phyloP scores from a whole-genome alignment of 2,888 invertebrate species.

The Troides helena region DNA sequence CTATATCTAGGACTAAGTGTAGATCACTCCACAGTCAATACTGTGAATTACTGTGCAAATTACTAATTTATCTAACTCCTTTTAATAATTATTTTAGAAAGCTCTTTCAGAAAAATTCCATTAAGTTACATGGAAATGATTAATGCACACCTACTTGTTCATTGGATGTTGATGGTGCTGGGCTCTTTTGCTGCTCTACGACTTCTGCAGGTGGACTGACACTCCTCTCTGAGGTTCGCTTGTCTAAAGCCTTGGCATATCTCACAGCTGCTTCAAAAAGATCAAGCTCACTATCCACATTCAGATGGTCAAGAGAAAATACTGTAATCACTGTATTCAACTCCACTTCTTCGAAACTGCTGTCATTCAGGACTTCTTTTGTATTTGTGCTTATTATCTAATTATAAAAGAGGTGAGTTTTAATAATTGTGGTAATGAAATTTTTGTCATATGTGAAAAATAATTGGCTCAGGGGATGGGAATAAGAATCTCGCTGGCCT shows the following conservation, averaged over 20 bases:
- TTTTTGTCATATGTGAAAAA: too few relatives aligned
- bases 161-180: slow-evolving; percentile 64
- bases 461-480: too few relatives aligned
- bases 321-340: slow-evolving; percentile 86
- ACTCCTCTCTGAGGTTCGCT: slow-evolving; percentile 53
- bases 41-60: too few relatives aligned
- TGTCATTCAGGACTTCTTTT: slow-evolving; percentile 86
- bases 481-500: too few relatives aligned
- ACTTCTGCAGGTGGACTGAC: slow-evolving; percentile 51
- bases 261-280: slow-evolving; percentile 87
- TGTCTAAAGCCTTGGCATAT: slow-evolving; percentile 65
- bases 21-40: too few relatives aligned
- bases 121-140: background rate
- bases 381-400: slow-evolving; percentile 89
- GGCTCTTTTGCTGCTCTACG: slow-evolving; percentile 57
- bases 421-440: too few relatives aligned
- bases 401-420: slow-evolving; percentile 31
- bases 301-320: slow-evolving; percentile 86
- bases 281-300: slow-evolving; percentile 87
- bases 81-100: background rate
- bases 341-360: slow-evolving; percentile 89
- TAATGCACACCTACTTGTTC: slow-evolving; percentile 43
- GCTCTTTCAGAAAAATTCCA: background rate
- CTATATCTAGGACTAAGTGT: too few relatives aligned
- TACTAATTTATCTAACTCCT: background rate